Evolutionary conservation across 1,140 invertebrate species (phyloP).

Genomic region (Ctenoplectra terminalis): DNA sequence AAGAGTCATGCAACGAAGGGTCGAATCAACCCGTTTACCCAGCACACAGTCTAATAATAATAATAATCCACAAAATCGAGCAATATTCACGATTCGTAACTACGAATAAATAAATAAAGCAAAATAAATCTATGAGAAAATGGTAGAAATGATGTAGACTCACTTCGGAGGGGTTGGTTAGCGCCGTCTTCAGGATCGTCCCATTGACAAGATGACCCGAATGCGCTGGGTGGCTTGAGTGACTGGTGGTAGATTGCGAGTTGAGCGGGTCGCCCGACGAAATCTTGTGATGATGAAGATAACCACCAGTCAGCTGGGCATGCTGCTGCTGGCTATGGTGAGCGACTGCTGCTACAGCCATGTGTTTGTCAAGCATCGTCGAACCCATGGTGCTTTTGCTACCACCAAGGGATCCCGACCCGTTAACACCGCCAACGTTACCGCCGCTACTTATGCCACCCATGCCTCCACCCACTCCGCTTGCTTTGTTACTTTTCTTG

Average conservation of each 20-base stretch:
- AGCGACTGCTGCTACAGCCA: slow-evolving; percentile 77
- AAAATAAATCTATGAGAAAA: too few relatives aligned
- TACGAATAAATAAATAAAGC: not conserved
- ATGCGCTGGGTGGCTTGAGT: slow-evolving; percentile 79
- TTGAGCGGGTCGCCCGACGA: slow-evolving; percentile 79
- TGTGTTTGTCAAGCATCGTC: slow-evolving; percentile 83
- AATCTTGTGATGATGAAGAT: slow-evolving; percentile 80
- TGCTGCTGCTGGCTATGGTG: slow-evolving; percentile 80
- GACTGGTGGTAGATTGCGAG: slow-evolving; percentile 79
- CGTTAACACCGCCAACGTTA: slow-evolving; percentile 79
- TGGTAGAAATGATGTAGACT: slow-evolving; percentile 60
- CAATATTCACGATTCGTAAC: too few relatives aligned
- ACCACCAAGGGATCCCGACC: slow-evolving; percentile 74
- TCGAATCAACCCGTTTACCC: too few relatives aligned
- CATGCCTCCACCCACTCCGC: slow-evolving; percentile 82
- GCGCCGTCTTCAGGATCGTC: slow-evolving; percentile 95
- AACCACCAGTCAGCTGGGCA: slow-evolving; percentile 77
- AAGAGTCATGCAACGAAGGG: too few relatives aligned
- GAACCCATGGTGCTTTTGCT: slow-evolving; percentile 81
- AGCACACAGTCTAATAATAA: too few relatives aligned
- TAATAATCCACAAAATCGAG: too few relatives aligned
- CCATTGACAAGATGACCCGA: slow-evolving; percentile 91
- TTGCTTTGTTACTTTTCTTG: slow-evolving; percentile 90
- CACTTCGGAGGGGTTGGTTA: slow-evolving; percentile 95
- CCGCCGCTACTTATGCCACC: slow-evolving; percentile 77